Base-by-base conservation (phyloP, 2,113 vertebrate genomes). In the Nestor notabilis region DNA sequence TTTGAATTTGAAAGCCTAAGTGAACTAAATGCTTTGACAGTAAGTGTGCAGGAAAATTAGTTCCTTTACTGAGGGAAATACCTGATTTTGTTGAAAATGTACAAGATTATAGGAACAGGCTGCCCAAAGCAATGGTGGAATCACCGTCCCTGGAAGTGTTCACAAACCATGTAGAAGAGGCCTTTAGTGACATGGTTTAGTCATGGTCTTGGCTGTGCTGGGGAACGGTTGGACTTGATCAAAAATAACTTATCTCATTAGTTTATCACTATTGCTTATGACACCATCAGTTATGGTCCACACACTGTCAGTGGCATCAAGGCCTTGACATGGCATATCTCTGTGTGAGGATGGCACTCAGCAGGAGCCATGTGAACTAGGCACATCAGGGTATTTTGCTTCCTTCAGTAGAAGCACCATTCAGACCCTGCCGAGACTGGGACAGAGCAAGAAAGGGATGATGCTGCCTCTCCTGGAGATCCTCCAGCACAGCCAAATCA, bases 311-410 rank as follows among this genome's bases (percentile, higher is more conserved):
- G 23, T 56, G 20, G 44, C 31, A 16, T 66, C 9, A 6, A 6
- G 8, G 17, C n/a, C 20, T 29, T 65, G 43, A 53, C 17, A 37
- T 1, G 1, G 29, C 20, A 5, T 53, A 11, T 17, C 10, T 66
- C n/a, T 72, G 11, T 27, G 39, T n/a, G 29, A 65, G 5, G 11
- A 31, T 21, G 41, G 24, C 0, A 2, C 35, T 61, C 10, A 18
- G 27, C 0, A 3, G 31, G 16, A 94, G 5, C 5, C 6, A 4
- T 11, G 15, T 53, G n/a, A 82, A 52, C n/a, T 9, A n/a, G 35
- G 14, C 1, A 0, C 10, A 14, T 13, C 0, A 0, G 39, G 17
- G 6, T 53, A 39, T 49, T 87, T 61, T 44, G 31, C 24, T 53
- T 60, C 29, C 27, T 87, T 64, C 25, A 71, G 35, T 18, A 78